A percentile compares a stretch with the other conserved stretches of the same genome.
These are phyloP conservation scores for Ceramica pisi DNA, from an alignment of 2,888 invertebrate species.

Conservation along the genomic window DNA sequence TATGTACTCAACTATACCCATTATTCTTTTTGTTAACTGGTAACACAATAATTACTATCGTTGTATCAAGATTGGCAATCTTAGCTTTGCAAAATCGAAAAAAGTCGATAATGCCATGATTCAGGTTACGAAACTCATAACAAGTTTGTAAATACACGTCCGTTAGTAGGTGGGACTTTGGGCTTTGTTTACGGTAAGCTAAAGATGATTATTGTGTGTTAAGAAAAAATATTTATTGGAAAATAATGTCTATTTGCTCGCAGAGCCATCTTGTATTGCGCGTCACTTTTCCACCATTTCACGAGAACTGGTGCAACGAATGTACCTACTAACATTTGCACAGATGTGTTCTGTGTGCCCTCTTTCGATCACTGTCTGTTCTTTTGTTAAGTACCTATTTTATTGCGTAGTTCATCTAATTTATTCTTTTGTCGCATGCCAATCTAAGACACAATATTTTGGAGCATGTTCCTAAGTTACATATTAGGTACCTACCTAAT, in stretches of 20 bases:
- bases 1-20: slow-evolving; percentile 14
- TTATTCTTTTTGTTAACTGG: slow-evolving; percentile 47
- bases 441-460: background rate
- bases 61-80: slow-evolving; percentile 66
- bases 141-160: slow-evolving; percentile 40
- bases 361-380: slow-evolving; percentile 11
- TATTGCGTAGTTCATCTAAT: background rate
- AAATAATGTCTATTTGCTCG: slow-evolving; percentile 28
- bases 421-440: slow-evolving; percentile 3
- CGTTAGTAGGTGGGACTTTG: slow-evolving; percentile 16
- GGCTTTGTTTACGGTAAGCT: background rate
- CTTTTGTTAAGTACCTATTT: background rate
- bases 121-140: slow-evolving; percentile 66
- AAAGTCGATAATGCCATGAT: slow-evolving; percentile 63
- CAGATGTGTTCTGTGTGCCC: slow-evolving; percentile 40
- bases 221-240: slow-evolving; percentile 20
- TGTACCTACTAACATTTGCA: slow-evolving; percentile 37
- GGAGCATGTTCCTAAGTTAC: background rate
- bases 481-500: too few relatives aligned
- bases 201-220: slow-evolving; percentile 22
- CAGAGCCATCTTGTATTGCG: slow-evolving; percentile 25
- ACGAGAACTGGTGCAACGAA: slow-evolving; percentile 20
- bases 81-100: slow-evolving; percentile 63
- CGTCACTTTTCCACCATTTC: slow-evolving; percentile 21
- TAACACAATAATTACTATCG: slow-evolving; percentile 59